A percentile compares a stretch with the other conserved stretches of the same genome.
These are phyloP conservation scores for Lepidostoma basale DNA, from an alignment of 1,140 invertebrate genomes.

Conservation along the genomic window DNA sequence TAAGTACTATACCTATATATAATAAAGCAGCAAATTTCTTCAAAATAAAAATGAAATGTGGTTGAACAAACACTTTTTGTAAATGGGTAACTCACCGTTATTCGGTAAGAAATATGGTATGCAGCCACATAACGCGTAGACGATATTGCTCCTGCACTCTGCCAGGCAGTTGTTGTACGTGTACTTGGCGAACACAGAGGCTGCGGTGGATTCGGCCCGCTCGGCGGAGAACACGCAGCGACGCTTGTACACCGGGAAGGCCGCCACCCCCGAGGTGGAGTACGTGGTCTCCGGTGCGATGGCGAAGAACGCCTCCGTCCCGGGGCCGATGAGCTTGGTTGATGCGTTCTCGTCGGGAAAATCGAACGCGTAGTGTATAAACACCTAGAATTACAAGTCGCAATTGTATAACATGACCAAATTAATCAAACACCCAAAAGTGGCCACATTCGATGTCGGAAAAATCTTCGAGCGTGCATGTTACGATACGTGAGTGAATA, in stretches of 20 bases:
- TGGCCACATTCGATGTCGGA: too few species aligned
- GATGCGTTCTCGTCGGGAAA: conserved; percentile 65
- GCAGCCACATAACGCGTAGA: conserved; percentile 62
- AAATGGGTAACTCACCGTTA: conserved; percentile 55
- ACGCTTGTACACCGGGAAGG: conserved; percentile 55
- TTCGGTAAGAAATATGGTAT: conserved; percentile 63
- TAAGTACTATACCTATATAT: too few species aligned
- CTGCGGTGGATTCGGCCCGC: conserved; percentile 48
- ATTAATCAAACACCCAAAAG: too few species aligned
- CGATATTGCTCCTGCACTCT: conserved; percentile 59
- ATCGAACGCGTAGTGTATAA: conserved; percentile 67
- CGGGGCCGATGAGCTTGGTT: conserved; percentile 60
- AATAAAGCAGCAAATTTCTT: too few species aligned
- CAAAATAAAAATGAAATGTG: not conserved
- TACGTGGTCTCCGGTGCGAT: conserved; percentile 65
- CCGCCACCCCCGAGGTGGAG: conserved; percentile 59
- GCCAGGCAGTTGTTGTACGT: conserved; percentile 69
- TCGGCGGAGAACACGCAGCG: conserved; percentile 66
- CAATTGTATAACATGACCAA: too few species aligned
- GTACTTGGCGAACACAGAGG: conserved; percentile 55
- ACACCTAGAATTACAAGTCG: conserved; percentile 59
- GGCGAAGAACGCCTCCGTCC: conserved; percentile 64
- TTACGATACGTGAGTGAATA: too few species aligned
- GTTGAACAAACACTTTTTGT: not conserved
- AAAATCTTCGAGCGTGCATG: too few species aligned